Evolutionary conservation across 2,113 vertebrate genomes (phyloP).

Genomic region (Gymnarchus niloticus): DNA sequence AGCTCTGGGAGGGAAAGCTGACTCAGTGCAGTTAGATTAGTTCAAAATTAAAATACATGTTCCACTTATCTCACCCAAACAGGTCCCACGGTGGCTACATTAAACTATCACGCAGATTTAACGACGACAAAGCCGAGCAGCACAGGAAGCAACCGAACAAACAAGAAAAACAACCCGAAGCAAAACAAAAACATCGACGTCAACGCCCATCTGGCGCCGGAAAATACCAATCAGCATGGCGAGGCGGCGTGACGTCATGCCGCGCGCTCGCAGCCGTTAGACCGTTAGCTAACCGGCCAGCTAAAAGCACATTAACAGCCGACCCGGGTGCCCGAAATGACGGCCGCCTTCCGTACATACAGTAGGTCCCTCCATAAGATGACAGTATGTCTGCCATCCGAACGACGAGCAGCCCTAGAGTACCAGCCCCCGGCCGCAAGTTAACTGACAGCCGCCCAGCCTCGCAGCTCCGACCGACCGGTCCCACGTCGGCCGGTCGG

Average conservation of each 20-base stretch:
- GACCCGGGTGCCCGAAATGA: background rate
- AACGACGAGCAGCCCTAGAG: no score
- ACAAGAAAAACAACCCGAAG: background rate
- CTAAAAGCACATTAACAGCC: background rate
- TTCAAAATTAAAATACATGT: background rate
- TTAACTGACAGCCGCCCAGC: no score
- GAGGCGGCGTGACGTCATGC: background rate
- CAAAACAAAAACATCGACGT: slow-evolving; percentile 4
- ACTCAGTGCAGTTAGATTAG: background rate
- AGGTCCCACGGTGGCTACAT: background rate
- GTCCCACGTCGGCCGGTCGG: no score
- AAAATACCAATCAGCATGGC: background rate
- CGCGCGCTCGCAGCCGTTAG: background rate
- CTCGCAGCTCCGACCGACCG: no score
- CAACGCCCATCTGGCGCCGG: background rate
- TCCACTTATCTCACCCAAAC: background rate
- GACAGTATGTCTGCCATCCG: no score
- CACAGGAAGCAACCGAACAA: background rate
- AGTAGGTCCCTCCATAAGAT: no score
- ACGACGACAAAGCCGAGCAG: background rate
- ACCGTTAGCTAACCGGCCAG: background rate
- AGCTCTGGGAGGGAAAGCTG: background rate
- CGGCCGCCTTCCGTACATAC: background rate
- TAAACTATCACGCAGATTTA: background rate
- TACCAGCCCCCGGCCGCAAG: no score